Evolutionary conservation across 1,140 invertebrate genomes (phyloP).

Genomic region (Diprion similis): DNA sequence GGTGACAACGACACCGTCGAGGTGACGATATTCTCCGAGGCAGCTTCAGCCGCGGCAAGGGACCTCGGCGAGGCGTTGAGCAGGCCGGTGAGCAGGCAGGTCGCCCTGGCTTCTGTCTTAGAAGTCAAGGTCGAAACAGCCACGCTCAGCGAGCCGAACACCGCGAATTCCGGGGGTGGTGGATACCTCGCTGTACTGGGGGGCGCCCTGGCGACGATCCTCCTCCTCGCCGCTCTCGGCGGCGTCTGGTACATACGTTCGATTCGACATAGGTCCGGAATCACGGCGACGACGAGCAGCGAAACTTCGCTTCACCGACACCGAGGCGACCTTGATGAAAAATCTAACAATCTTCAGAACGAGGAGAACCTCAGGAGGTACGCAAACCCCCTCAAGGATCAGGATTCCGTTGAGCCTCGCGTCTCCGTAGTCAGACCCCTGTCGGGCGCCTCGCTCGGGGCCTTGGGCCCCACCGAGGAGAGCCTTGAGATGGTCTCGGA

Average conservation of each 20-base stretch:
- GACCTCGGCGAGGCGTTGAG: constrained; percentile 76
- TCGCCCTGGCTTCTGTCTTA: constrained; percentile 75
- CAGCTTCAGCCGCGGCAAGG: constrained; percentile 69
- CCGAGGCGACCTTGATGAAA: constrained; percentile 77
- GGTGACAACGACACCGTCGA: constrained; percentile 84
- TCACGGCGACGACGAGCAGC: constrained; percentile 60
- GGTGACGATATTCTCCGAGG: constrained; percentile 74
- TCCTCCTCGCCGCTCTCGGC: constrained; percentile 46
- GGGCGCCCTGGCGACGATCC: constrained; percentile 52
- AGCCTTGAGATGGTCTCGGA: constrained; percentile 71
- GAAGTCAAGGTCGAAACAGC: constrained; percentile 82
- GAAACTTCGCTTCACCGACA: constrained; percentile 67
- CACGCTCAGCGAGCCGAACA: constrained; percentile 64
- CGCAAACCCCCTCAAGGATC: constrained; percentile 68
- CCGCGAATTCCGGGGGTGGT: constrained; percentile 60
- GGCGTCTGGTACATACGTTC: constrained; percentile 54
- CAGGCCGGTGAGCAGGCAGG: constrained; percentile 64
- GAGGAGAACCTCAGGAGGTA: constrained; percentile 84
- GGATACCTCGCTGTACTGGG: constrained; percentile 62
- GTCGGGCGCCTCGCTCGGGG: constrained; percentile 58
- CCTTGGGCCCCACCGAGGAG: constrained; percentile 61
- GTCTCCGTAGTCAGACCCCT: constrained; percentile 68
- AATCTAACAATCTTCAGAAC: constrained; percentile 88
- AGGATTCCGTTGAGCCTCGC: constrained; percentile 59
- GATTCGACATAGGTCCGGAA: constrained; percentile 49